Evolutionary conservation across 2,113 vertebrate genomes (phyloP).

Genomic region (Turnix velox): DNA sequence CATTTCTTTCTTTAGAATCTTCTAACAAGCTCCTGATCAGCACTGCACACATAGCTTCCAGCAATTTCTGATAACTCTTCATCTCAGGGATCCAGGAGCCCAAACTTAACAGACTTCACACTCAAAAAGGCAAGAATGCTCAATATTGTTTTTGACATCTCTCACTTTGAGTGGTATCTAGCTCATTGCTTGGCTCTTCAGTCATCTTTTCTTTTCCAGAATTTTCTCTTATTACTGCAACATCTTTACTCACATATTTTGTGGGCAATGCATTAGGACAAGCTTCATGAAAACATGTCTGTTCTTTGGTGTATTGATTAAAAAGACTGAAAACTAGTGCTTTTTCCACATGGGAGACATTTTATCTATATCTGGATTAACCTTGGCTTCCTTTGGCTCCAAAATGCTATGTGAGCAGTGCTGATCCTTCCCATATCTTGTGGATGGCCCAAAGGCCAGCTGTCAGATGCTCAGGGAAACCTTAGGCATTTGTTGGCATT

Average conservation of each 20-base stretch:
- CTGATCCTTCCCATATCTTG: fast-evolving
- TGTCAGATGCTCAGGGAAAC: not conserved
- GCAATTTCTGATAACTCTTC: not conserved
- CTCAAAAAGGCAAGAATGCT: not conserved
- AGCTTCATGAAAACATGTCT: not conserved
- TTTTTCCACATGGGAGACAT: not conserved
- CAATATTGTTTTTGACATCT: not conserved
- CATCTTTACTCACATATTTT: not conserved
- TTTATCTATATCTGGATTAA: not conserved
- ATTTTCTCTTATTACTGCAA: not conserved
- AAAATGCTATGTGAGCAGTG: no score
- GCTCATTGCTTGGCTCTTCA: not conserved
- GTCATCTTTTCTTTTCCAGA: not conserved
- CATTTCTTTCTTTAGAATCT: not conserved
- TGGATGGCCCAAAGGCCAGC: not conserved
- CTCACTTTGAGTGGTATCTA: not conserved
- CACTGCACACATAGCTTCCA: not conserved
- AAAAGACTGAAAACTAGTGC: not conserved
- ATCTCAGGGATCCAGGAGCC: not conserved
- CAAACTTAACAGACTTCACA: not conserved
- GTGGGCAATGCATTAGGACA: not conserved
- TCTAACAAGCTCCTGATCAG: not conserved
- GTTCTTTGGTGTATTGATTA: not conserved
- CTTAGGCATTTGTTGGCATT: not conserved
- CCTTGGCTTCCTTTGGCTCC: not conserved